A percentile compares a stretch with the other conserved stretches of the same genome.
Conservation (phyloP, 2,888 invertebrate species). For the Operophtera brumata region DNA sequence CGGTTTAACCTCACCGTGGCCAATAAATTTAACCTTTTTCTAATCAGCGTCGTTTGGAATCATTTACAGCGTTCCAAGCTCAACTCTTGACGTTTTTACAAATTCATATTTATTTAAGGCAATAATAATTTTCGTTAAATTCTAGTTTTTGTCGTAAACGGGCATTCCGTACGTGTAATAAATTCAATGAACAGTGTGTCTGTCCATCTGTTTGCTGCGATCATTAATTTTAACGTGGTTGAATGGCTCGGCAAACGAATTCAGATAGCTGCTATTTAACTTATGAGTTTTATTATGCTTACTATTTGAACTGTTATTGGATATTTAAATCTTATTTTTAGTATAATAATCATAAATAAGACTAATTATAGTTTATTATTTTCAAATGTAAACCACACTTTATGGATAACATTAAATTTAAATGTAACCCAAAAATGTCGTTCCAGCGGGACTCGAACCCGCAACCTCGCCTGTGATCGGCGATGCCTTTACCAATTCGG, state of each 20-base stretch:
- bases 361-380: too few species aligned
- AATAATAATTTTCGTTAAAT: constrained; percentile 13
- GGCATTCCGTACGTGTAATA: constrained; percentile 21
- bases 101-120: constrained; percentile 9
- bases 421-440: too few species aligned
- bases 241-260: constrained; percentile 20
- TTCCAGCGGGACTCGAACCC: too few species aligned
- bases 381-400: too few species aligned
- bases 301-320: constrained; percentile 12
- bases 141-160: constrained; percentile 3
- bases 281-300: constrained; percentile 13
- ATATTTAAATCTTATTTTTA: constrained; percentile 6
- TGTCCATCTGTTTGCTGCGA: constrained; percentile 18
- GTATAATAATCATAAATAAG: background rate
- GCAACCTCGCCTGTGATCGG: too few species aligned
- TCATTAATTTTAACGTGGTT: constrained; percentile 25
- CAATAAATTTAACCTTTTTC: constrained; percentile 11
- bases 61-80: constrained; percentile 18
- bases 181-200: constrained; percentile 20
- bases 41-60: constrained; percentile 19
- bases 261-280: constrained; percentile 15
- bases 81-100: constrained; percentile 12
- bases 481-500: too few species aligned
- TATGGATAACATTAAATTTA: too few species aligned
- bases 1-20: constrained; percentile 2